These are phyloP conservation scores for Brachyhypopomus occidentalis DNA, from an alignment of 2,113 vertebrate genomes.

Conservation along the genomic window DNA sequence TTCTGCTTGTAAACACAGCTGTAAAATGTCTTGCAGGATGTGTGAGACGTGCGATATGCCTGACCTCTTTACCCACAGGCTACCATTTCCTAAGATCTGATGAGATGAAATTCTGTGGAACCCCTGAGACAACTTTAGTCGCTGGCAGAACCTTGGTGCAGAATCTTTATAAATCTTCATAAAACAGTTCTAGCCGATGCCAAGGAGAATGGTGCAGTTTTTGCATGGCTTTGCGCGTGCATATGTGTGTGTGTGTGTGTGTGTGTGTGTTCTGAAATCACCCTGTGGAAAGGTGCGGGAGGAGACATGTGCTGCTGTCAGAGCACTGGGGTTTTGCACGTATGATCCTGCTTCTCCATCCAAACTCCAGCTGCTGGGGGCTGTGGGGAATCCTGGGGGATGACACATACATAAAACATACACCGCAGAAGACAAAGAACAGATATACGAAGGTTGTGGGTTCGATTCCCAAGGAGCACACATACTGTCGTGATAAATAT, in stretches of 20 bases:
- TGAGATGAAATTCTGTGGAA: no score
- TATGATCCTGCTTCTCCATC: constrained; percentile 93
- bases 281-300: constrained; percentile 88
- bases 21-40: neutral
- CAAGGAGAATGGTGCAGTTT: neutral
- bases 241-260: neutral
- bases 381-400: constrained; percentile 77
- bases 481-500: no score
- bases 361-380: constrained; percentile 94
- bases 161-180: neutral
- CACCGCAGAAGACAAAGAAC: neutral
- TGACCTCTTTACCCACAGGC: no score
- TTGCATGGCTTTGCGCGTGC: neutral
- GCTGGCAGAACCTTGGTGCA: no score
- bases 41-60: no score
- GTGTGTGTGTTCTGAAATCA: constrained; percentile 58
- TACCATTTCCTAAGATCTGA: no score
- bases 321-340: constrained; percentile 83
- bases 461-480: no score
- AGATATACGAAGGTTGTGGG: neutral
- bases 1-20: neutral
- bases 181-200: neutral
- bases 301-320: constrained; percentile 86
- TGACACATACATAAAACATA: constrained; percentile 57
- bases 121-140: no score